A percentile compares a stretch with the other conserved stretches of the same genome.
Evolutionary conservation across 2,113 vertebrate genomes (phyloP).

Genomic region (Bothrops jararaca): DNA sequence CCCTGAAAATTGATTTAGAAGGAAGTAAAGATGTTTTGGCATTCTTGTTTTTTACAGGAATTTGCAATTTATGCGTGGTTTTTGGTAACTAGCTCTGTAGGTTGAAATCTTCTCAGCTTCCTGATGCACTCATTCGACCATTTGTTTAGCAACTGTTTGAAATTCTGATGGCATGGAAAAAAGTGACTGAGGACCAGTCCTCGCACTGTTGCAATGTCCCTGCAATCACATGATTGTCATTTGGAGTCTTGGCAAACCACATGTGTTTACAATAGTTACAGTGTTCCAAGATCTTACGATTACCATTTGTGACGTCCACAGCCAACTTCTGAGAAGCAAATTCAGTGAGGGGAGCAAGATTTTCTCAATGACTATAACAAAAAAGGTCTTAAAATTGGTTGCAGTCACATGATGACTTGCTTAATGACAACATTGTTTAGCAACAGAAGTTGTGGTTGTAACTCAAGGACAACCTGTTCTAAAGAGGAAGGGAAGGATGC

Average conservation of each 20-base stretch:
- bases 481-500: too few species aligned
- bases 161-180: background rate
- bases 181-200: background rate
- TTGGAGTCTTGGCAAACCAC: background rate
- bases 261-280: background rate
- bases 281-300: background rate
- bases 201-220: background rate
- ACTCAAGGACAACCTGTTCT: too few species aligned
- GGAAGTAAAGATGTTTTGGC: background rate
- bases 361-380: background rate
- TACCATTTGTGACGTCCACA: background rate
- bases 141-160: background rate
- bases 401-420: background rate
- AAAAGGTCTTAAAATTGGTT: background rate
- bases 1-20: background rate
- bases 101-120: background rate
- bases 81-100: background rate
- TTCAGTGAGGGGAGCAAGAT: background rate
- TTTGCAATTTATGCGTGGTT: background rate
- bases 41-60: background rate
- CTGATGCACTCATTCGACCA: background rate
- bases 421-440: too few species aligned
- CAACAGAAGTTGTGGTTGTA: too few species aligned
- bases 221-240: background rate
- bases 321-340: background rate